Base-by-base conservation (phyloP, 2,113 vertebrate genomes). In the Ellobius talpinus region DNA sequence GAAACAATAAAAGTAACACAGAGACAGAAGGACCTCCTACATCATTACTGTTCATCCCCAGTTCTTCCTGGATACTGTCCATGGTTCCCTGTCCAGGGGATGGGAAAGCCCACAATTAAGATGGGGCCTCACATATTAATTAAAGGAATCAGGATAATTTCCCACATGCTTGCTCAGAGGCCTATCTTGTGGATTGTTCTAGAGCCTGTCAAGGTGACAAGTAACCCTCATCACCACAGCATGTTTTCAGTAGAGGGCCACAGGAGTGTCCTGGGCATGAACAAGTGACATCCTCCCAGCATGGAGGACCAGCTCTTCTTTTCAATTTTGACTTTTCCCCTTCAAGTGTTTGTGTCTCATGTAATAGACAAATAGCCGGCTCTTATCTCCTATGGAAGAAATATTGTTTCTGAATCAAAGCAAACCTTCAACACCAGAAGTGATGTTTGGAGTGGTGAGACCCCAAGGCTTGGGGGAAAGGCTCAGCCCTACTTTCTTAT, bases 201-300 rank as follows among this genome's bases (percentile, higher is more conserved):
- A 79, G 50, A 36, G 52, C 9, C 17, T 79, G 33, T 21, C 17
- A 55, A 79, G 47, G 2, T 52, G 16, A 50, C 14, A 78, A 33
- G 14, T 50, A 36, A 52, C 55, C 2, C 17, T 76, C 42, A 29
- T 14, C 42, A 23, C 50, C 33, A 82, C 19, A 21, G 19, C 39
- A 16, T 14, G 11, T 33, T 87, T 33, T 36, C 0, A 31, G 70
- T 13, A 24, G 50, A n/a, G 8, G 29, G 29, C 1, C 36, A 68
- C 6, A 24, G 0, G 55, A 12, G 4, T 10, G 42, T 45, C 68
- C 52, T 33, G n/a, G 29, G 4, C 11, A 1, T 1, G 21, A 8
- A 31, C 26, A 47, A 50, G 19, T 5, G 7, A 52, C 52, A 10
- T 77, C 61, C 2, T 45, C 7, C 29, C 33, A 58, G 55, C 17